A percentile compares a stretch with the other conserved stretches of the same genome.
Conservation (phyloP, 2,888 invertebrate genomes). For the Morpho helenor region DNA sequence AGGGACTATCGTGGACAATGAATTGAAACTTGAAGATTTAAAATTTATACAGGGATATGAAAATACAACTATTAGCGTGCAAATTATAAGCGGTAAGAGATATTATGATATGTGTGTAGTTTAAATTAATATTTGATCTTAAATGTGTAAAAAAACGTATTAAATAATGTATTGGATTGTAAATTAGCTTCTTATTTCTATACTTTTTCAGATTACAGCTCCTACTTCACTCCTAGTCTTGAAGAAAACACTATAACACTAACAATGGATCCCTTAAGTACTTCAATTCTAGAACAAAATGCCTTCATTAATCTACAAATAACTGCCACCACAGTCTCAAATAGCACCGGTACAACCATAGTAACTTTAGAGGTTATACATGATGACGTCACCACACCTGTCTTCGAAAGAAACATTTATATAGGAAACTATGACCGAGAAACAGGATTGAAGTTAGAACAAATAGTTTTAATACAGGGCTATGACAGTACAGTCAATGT, state of each 20-base stretch:
- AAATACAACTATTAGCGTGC: conserved; percentile 30
- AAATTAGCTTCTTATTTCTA: not conserved
- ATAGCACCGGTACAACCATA: conserved; percentile 39
- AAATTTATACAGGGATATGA: conserved; percentile 46
- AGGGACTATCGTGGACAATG: conserved; percentile 47
- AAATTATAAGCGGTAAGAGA: conserved; percentile 39
- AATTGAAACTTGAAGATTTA: conserved; percentile 35
- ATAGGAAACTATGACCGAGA: conserved; percentile 41
- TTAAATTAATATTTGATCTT: too few relatives aligned
- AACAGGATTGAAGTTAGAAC: conserved; percentile 40
- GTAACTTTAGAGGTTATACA: conserved; percentile 55
- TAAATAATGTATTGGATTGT: too few relatives aligned
- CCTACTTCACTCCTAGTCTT: conserved; percentile 35
- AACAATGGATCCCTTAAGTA: conserved; percentile 39
- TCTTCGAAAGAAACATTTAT: conserved; percentile 48
- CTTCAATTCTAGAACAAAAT: conserved; percentile 42
- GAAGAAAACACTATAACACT: conserved; percentile 41
- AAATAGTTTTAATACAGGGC: conserved; percentile 48
- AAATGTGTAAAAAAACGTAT: too few relatives aligned
- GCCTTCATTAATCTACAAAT: conserved; percentile 46
- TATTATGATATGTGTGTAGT: too few relatives aligned
- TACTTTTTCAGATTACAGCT: conserved; percentile 1
- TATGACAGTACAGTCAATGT: conserved; percentile 48
- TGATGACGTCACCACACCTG: conserved; percentile 51
- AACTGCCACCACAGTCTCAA: conserved; percentile 35